Base-by-base conservation (phyloP, 1,140 invertebrate species). In the Calosoma granatense region DNA sequence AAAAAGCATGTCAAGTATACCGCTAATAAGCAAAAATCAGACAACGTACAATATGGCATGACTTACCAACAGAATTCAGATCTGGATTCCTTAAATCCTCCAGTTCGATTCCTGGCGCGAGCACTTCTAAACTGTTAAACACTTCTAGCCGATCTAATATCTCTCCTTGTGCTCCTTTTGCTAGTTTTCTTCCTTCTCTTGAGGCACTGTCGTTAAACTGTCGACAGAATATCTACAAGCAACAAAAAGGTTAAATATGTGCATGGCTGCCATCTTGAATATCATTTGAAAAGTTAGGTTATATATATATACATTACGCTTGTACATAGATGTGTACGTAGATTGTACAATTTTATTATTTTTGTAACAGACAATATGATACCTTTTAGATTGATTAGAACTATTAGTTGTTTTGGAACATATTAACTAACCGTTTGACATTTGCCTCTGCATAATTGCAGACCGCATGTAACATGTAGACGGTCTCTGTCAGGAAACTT, bases 41-140 rank as follows among this genome's bases (percentile, higher is more conserved):
- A n/a, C n/a, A n/a, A n/a, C n/a, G n/a, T n/a, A n/a, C n/a, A n/a
- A n/a, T n/a, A n/a, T n/a, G n/a, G n/a, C n/a, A 41, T 22, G 15
- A 57, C 56, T 57, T 53, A 57, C 56, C 56, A n/a, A n/a, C n/a
- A 41, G 41, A 12, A 17, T 17, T 47, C 9, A 17, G 3, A 12
- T 47, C 41, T 12, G 41, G 41, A 47, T 54, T 53, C 17, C 23
- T 56, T 12, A 20, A 23, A 15, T 69, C 75, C 61, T 85, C 82
- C 53, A 82, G 66, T 64, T 86, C 84, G 59, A 87, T 85, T 62
- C 83, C 85, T 1, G 85, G 85, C 1, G 85, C 84, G 56, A 82
- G 70, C n/a, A 89, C 85, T 70, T 87, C 84, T 39, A 88, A 79
- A 57, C 85, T 86, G 62, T 89, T 89, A 64, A 86, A 87, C 2